Conservation (phyloP, 2,113 vertebrate species). For the Tylochromis polylepis region DNA sequence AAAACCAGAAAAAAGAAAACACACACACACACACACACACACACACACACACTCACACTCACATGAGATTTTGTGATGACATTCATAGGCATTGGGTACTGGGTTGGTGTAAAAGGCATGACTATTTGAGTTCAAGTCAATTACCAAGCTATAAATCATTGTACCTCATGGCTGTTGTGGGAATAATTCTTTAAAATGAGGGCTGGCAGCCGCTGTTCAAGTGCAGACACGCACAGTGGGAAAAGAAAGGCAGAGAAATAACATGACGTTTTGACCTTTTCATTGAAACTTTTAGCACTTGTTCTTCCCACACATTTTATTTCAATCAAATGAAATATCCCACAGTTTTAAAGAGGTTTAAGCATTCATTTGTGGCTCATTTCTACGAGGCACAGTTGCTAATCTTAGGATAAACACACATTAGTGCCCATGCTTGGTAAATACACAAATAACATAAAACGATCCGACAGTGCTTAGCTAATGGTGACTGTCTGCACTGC, state of each 20-base stretch:
- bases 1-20: not conserved
- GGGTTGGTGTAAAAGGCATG: not conserved
- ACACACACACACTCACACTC: not conserved
- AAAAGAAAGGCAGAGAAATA: not conserved
- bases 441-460: not conserved
- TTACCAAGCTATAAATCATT: not conserved
- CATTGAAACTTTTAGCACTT: not conserved
- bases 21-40: accelerated
- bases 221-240: not conserved
- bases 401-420: not conserved
- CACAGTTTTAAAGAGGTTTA: not conserved
- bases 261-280: constrained; percentile 28
- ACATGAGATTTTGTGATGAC: not conserved
- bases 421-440: not conserved
- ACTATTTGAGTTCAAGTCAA: not conserved
- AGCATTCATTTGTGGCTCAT: not conserved
- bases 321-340: not conserved
- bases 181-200: not conserved
- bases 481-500: not conserved
- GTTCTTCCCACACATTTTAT: constrained; percentile 1
- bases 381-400: not conserved
- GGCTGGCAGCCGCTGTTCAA: not conserved
- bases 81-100: not conserved
- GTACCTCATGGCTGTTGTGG: not conserved
- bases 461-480: not conserved